Conservation (phyloP, 37 sponge, comb jelly and placozoan species). For the Dysidea cf. avara region DNA sequence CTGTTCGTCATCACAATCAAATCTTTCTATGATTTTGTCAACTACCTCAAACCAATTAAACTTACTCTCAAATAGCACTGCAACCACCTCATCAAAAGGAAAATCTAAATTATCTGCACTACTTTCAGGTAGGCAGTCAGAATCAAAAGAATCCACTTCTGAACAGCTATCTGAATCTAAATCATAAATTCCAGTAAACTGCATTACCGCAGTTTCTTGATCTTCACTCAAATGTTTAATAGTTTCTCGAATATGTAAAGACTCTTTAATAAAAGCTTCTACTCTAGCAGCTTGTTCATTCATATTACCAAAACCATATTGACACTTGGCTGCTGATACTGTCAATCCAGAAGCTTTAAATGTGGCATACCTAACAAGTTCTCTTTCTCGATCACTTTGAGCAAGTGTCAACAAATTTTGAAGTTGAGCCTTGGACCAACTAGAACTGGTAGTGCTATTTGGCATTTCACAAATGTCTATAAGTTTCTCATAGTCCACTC, state of each 20-base stretch:
- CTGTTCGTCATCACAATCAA: neutral
- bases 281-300: neutral
- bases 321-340: slow-evolving; percentile 2
- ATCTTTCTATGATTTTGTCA: neutral
- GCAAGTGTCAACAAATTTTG: slow-evolving; percentile 7
- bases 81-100: neutral
- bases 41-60: slow-evolving; percentile 16
- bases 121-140: neutral
- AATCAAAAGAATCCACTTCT: neutral
- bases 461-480: neutral
- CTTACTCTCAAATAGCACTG: neutral
- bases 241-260: neutral
- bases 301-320: slow-evolving; percentile 18
- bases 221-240: slow-evolving; percentile 6
- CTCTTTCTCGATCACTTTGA: slow-evolving; percentile 11
- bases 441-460: neutral
- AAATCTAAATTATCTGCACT: no score
- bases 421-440: slow-evolving; percentile 11
- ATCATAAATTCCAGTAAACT: neutral
- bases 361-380: slow-evolving; percentile 3
- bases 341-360: slow-evolving; percentile 22
- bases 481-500: slow-evolving; percentile 27
- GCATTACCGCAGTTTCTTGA: slow-evolving; percentile 7
- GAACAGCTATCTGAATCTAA: neutral
- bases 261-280: slow-evolving; percentile 8